phyloP scores from a whole-genome alignment of 1,140 invertebrate genomes.

The Tigriopus japonicus region DNA sequence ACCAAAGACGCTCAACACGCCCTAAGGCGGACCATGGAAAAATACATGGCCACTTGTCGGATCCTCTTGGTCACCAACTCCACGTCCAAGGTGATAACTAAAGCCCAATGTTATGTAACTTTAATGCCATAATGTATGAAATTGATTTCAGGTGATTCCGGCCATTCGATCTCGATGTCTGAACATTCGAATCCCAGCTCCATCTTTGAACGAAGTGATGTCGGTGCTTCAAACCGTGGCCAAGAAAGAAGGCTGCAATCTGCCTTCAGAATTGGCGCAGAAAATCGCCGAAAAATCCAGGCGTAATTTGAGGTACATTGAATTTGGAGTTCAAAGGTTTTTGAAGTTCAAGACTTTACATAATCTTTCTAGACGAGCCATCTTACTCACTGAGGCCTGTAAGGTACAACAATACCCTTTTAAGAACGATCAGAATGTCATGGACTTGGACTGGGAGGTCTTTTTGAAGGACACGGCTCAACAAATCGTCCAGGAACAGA shows the following conservation, averaged over 20 bases:
- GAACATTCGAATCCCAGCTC: constrained; percentile 70
- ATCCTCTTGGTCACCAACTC: constrained; percentile 88
- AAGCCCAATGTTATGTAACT: no score
- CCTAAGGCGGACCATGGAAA: constrained; percentile 94
- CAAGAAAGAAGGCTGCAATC: constrained; percentile 60
- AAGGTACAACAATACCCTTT: constrained; percentile 29
- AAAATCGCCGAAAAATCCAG: constrained; percentile 59
- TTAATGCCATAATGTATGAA: no score
- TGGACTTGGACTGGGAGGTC: constrained; percentile 79
- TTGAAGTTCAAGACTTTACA: no score
- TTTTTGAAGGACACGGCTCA: constrained; percentile 70
- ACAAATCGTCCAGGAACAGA: constrained; percentile 72
- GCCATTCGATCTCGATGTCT: constrained; percentile 88
- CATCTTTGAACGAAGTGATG: constrained; percentile 53
- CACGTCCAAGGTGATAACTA: constrained; percentile 51
- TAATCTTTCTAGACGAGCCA: constrained; percentile 30
- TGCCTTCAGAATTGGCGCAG: constrained; percentile 55
- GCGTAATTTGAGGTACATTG: constrained; percentile 56
- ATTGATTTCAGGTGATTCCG: constrained; percentile 45
- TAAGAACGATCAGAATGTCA: constrained; percentile 34
- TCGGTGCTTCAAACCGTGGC: constrained; percentile 45
- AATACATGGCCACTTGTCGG: constrained; percentile 86
- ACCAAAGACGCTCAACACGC: constrained; percentile 97
- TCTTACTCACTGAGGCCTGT: constrained; percentile 36
- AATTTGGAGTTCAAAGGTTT: no score